phyloP scores from a whole-genome alignment of 2,797 vertebrate genomes.

The Merluccius polli region DNA sequence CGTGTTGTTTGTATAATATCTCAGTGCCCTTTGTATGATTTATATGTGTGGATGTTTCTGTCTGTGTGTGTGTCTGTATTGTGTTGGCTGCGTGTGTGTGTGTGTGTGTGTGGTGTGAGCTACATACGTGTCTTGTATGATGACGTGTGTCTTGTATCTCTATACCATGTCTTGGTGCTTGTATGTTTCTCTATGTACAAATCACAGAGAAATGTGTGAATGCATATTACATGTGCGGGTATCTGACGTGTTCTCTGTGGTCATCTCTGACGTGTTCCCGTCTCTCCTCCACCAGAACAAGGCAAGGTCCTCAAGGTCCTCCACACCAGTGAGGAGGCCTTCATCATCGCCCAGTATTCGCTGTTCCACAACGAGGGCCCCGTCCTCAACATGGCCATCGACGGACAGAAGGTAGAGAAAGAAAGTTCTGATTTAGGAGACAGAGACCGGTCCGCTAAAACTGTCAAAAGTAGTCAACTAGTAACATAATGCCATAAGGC shows the following conservation, averaged over 20 bases:
- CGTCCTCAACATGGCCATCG: conserved; percentile 75
- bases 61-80: not conserved
- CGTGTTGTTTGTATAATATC: not conserved
- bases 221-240: not conserved
- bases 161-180: not conserved
- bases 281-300: conserved; percentile 62
- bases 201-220: not conserved
- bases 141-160: not conserved
- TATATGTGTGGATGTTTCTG: not conserved
- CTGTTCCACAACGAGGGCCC: conserved; percentile 77
- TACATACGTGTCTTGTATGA: not conserved
- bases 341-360: conserved; percentile 79
- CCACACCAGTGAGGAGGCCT: conserved; percentile 70
- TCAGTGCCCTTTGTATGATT: not conserved
- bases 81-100: no score
- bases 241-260: not conserved
- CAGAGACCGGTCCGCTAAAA: not conserved
- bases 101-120: not conserved
- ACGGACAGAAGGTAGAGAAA: conserved; percentile 70
- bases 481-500: not conserved
- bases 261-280: not conserved
- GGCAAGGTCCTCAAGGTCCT: conserved; percentile 81
- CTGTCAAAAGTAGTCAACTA: not conserved
- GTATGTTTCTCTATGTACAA: not conserved
- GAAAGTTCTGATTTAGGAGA: not conserved